Evolutionary conservation across 2,888 invertebrate species (phyloP).

Genomic region (Hirtodrosophila histrioides): DNA sequence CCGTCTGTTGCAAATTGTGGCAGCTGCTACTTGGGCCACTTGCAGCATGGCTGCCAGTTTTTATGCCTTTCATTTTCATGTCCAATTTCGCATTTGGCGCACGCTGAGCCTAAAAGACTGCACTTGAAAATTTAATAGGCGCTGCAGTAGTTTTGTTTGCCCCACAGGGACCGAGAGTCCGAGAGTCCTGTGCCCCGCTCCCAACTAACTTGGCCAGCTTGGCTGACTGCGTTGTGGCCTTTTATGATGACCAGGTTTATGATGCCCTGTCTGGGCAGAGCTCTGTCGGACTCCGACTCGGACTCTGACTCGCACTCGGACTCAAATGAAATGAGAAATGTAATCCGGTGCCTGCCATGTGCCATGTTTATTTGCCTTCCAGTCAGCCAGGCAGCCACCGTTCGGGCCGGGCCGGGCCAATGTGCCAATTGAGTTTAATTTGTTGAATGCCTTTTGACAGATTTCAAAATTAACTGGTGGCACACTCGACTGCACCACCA

Average conservation of each 20-base stretch:
- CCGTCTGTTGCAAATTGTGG: slow-evolving; percentile 53
- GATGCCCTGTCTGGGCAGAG: slow-evolving; percentile 43
- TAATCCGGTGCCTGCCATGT: slow-evolving; percentile 71
- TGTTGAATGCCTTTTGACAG: slow-evolving; percentile 78
- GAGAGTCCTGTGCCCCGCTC: slow-evolving; percentile 1
- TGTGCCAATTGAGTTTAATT: slow-evolving; percentile 79
- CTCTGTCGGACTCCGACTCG: not conserved
- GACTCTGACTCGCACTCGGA: not conserved
- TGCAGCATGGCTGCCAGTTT: slow-evolving; percentile 40
- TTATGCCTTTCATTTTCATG: slow-evolving; percentile 71
- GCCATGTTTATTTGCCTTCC: slow-evolving; percentile 77
- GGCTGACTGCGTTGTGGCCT: slow-evolving; percentile 50
- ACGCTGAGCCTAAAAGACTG: slow-evolving; percentile 74
- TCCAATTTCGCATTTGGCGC: slow-evolving; percentile 72
- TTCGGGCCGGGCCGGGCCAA: slow-evolving; percentile 50
- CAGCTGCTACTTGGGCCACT: slow-evolving; percentile 74
- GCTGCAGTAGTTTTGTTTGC: slow-evolving; percentile 53
- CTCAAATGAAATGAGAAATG: slow-evolving; percentile 74
- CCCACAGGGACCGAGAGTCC: not conserved
- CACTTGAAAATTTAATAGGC: slow-evolving; percentile 76
- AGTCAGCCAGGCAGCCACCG: slow-evolving; percentile 9
- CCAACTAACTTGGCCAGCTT: slow-evolving; percentile 1
- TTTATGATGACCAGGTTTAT: slow-evolving; percentile 57
- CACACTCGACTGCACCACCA: slow-evolving; percentile 66
- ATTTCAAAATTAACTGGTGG: slow-evolving; percentile 77